Conservation (phyloP, 1,140 invertebrate genomes). For the Branchinecta lynchi region DNA sequence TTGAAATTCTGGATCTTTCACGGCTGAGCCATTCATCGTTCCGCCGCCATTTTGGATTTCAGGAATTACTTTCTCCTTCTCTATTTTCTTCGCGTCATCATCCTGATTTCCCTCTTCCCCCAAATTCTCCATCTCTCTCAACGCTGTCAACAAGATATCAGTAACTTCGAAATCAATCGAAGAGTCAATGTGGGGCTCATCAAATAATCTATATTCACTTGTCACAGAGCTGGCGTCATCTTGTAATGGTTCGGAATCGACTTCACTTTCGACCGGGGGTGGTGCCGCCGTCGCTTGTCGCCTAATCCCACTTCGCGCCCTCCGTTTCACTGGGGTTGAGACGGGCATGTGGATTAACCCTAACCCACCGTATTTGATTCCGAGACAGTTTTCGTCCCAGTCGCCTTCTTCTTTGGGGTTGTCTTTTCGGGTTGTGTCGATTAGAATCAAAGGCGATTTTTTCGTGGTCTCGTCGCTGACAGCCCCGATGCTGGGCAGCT, state of each 20-base stretch:
- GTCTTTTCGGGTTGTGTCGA: background rate
- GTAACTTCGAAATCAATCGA: background rate
- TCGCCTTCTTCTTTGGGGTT: background rate
- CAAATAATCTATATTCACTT: background rate
- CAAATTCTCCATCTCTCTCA: background rate
- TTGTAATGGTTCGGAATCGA: background rate
- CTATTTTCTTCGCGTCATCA: background rate
- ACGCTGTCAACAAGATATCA: background rate
- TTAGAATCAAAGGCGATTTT: background rate
- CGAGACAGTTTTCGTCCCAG: background rate
- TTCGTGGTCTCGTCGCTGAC: background rate
- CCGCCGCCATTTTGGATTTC: too few relatives aligned
- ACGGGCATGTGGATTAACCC: background rate
- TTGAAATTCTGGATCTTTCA: background rate
- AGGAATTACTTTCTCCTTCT: background rate
- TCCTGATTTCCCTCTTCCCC: too few relatives aligned
- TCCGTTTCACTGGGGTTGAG: background rate
- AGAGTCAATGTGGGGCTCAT: background rate
- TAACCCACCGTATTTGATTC: background rate
- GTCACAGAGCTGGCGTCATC: background rate
- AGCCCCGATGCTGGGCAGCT: background rate
- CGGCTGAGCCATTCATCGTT: background rate
- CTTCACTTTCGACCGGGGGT: background rate
- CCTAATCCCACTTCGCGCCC: background rate
- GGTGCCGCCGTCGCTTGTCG: background rate